Conservation (phyloP, 2,113 vertebrate genomes). For the Poeciliopsis turrubarensis region DNA sequence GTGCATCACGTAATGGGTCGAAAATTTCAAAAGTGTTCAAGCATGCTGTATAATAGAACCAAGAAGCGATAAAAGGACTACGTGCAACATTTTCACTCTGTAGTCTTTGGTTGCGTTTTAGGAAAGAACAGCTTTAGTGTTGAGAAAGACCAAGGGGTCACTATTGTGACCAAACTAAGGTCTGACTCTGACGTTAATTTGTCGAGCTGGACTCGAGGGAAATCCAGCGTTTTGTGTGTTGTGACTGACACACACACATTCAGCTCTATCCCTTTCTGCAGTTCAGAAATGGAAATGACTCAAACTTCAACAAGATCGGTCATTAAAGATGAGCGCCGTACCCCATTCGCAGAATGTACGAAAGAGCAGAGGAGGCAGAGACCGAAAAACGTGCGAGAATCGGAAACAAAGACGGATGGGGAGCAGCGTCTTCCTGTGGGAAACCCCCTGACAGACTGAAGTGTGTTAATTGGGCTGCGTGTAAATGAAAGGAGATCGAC, state of each 20-base stretch:
- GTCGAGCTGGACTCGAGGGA: conserved; percentile 32
- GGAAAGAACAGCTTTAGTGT: background rate
- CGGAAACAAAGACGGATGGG: conserved; percentile 23
- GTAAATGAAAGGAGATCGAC: conserved; percentile 46
- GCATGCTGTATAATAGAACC: background rate
- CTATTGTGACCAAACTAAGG: conserved; percentile 31
- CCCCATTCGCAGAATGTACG: conserved; percentile 16
- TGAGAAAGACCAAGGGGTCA: background rate
- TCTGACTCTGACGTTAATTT: conserved; percentile 28
- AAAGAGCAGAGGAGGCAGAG: conserved; percentile 21
- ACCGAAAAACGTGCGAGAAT: conserved; percentile 1
- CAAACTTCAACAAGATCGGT: conserved; percentile 9
- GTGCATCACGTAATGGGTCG: no score
- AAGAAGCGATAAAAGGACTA: background rate
- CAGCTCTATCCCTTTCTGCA: background rate
- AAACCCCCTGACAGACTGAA: conserved; percentile 27
- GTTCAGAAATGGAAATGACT: background rate
- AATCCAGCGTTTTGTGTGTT: conserved; percentile 7
- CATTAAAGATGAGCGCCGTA: conserved; percentile 13
- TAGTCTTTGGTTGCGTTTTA: background rate
- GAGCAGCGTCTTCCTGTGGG: conserved; percentile 11
- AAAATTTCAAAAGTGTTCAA: background rate
- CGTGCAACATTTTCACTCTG: no score
- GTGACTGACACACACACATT: background rate
- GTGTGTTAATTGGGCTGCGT: conserved; percentile 40